These are phyloP conservation scores for Cygnus buccinator DNA, from an alignment of 2,113 vertebrate species.

Conservation along the genomic window DNA sequence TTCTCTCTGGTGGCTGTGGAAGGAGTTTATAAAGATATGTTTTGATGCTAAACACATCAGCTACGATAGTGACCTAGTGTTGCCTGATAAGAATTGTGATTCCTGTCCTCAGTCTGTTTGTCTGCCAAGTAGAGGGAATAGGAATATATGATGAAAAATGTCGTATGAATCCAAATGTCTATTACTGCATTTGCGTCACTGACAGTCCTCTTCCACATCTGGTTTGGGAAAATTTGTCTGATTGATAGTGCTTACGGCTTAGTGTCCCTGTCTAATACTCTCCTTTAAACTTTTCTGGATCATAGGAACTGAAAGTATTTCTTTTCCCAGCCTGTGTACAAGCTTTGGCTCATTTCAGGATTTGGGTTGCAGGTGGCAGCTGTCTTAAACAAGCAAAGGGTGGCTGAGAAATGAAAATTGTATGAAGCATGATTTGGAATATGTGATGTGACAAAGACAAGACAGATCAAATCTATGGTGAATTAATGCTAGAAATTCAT, in stretches of 20 bases:
- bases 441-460: not conserved
- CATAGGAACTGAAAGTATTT: not conserved
- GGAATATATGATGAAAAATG: not conserved
- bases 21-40: not conserved
- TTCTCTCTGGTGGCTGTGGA: not conserved
- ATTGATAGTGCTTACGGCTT: not conserved
- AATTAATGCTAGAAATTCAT: not conserved
- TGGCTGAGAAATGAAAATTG: not conserved
- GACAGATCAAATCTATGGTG: not conserved
- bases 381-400: not conserved
- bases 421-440: not conserved
- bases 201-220: not conserved
- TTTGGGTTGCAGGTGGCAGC: not conserved
- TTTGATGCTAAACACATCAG: not conserved
- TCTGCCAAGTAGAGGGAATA: not conserved
- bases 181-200: not conserved
- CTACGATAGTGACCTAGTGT: not conserved
- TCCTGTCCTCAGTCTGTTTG: not conserved
- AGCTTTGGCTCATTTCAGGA: not conserved
- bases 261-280: not conserved
- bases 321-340: not conserved
- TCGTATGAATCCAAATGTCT: not conserved
- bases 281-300: not conserved
- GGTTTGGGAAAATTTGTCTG: not conserved
- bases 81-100: not conserved